Evolutionary conservation across 2,888 invertebrate genomes (phyloP).

Genomic region (Cheilosia scutellata): DNA sequence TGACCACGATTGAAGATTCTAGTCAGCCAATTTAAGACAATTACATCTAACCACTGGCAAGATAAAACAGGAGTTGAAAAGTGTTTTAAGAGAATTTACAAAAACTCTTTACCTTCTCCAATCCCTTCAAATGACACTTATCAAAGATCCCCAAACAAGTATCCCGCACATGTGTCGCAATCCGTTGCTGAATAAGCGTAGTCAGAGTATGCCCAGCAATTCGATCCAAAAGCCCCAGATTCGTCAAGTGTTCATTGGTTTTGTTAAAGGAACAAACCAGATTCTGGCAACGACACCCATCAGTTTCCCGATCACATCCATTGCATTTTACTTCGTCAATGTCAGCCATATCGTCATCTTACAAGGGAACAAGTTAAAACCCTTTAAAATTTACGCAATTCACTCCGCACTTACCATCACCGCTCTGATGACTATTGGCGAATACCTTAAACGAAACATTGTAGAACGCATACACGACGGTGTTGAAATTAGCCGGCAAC

Average conservation of each 20-base stretch:
- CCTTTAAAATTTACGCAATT: not conserved
- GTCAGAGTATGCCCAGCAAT: constrained; percentile 94
- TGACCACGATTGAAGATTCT: constrained; percentile 91
- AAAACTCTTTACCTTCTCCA: constrained; percentile 87
- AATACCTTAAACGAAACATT: constrained; percentile 91
- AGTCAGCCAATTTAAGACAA: constrained; percentile 94
- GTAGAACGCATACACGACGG: constrained; percentile 90
- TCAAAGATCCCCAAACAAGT: constrained; percentile 95
- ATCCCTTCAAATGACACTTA: constrained; percentile 89
- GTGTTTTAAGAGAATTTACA: not conserved
- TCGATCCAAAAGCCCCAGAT: constrained; percentile 91
- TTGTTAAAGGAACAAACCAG: constrained; percentile 88
- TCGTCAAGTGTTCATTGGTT: constrained; percentile 91
- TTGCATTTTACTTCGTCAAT: constrained; percentile 88
- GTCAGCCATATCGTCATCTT: constrained; percentile 84
- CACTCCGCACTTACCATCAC: constrained; percentile 77
- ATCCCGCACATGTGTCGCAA: constrained; percentile 92
- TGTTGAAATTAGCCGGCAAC: constrained; percentile 88
- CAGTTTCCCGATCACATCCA: constrained; percentile 89
- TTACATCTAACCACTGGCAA: constrained; percentile 92
- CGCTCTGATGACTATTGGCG: constrained; percentile 82
- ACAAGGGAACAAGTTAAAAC: not conserved
- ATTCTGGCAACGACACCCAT: constrained; percentile 86
- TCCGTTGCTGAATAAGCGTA: constrained; percentile 91
- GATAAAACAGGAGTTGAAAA: not conserved